Evolutionary conservation across 2,113 vertebrate species (phyloP).

Genomic region (Silurus glanis): DNA sequence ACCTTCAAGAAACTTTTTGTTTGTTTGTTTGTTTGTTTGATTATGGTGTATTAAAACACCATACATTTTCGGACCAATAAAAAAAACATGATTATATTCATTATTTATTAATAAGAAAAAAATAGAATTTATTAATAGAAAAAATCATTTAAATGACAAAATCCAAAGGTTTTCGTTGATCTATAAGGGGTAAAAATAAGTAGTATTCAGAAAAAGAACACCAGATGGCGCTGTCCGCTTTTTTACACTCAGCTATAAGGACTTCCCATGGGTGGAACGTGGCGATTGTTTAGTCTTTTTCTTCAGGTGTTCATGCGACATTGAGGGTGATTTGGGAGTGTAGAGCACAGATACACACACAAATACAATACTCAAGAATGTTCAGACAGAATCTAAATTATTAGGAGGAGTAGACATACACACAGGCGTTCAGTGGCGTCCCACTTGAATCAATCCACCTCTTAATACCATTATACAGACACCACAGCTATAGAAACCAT

Average conservation of each 20-base stretch:
- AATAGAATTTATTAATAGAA: too few relatives aligned
- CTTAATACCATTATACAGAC: too few relatives aligned
- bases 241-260: background rate
- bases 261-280: background rate
- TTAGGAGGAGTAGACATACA: background rate
- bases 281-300: background rate
- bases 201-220: background rate
- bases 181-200: background rate
- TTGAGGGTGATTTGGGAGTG: background rate
- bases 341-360: background rate
- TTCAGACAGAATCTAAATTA: background rate
- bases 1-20: too few relatives aligned
- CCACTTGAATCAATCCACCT: too few relatives aligned
- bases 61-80: too few relatives aligned
- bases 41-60: too few relatives aligned
- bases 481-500: too few relatives aligned
- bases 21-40: too few relatives aligned
- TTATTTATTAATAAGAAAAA: too few relatives aligned
- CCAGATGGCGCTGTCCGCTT: constrained; percentile 36
- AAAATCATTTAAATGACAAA: too few relatives aligned
- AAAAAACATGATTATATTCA: too few relatives aligned
- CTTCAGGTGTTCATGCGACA: background rate
- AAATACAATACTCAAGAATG: background rate
- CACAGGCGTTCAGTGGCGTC: background rate
- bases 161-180: background rate